phyloP scores from a whole-genome alignment of 2,113 vertebrate species.

The Bagarius yarrelli region DNA sequence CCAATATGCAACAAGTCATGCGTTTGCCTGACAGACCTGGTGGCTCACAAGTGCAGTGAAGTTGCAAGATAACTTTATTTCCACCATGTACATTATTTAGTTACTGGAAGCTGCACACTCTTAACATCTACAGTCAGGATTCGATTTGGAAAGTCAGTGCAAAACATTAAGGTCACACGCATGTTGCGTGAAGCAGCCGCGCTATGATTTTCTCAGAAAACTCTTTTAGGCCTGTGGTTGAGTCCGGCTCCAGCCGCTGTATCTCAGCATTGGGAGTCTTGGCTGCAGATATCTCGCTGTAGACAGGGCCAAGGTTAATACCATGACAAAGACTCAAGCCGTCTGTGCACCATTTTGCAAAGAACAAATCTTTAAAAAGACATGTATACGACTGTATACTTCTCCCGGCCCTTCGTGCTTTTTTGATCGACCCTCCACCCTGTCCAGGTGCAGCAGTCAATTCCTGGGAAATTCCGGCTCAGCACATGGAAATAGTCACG shows the following conservation, averaged over 20 bases:
- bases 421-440: background rate
- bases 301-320: background rate
- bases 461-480: constrained; percentile 43
- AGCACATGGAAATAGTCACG: constrained; percentile 78
- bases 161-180: constrained; percentile 29
- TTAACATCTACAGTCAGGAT: constrained; percentile 34
- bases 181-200: constrained; percentile 33
- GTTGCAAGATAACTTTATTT: constrained; percentile 50
- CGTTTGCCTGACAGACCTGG: constrained; percentile 43
- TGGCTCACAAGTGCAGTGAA: constrained; percentile 38
- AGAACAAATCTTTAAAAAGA: constrained; percentile 34
- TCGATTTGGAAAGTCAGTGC: constrained; percentile 40
- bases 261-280: background rate
- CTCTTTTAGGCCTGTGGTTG: constrained; percentile 1
- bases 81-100: constrained; percentile 45
- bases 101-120: constrained; percentile 30
- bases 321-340: background rate
- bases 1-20: constrained; percentile 18
- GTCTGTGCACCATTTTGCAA: constrained; percentile 4
- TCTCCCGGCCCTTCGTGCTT: constrained; percentile 21
- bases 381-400: constrained; percentile 37
- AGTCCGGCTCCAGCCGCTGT: background rate
- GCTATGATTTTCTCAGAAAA: background rate
- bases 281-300: background rate
- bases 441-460: constrained; percentile 11